Percentiles rank a stretch among this genome's conserved stretches.
Evolutionary conservation across 2,113 vertebrate species (phyloP).

Genomic region (Poeciliopsis prolifica): DNA sequence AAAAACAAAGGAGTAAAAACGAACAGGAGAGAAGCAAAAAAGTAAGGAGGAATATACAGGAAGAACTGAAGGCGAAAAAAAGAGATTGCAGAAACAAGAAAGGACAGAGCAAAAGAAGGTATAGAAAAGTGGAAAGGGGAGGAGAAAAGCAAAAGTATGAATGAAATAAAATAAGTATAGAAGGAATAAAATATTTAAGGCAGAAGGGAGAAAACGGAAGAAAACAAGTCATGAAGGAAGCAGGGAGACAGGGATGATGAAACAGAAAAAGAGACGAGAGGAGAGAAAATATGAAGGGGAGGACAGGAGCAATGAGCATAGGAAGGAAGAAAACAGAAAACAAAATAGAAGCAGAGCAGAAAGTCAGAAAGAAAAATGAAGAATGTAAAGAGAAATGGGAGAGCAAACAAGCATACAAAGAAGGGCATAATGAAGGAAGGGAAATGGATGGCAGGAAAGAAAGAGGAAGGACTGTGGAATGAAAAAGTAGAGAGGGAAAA

Average conservation of each 20-base stretch:
- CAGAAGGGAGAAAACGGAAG: not conserved
- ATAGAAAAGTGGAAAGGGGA: not conserved
- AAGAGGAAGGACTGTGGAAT: too few species aligned
- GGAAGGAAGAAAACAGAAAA: not conserved
- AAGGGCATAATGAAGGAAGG: not conserved
- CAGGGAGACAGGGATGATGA: not conserved
- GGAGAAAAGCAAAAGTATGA: not conserved
- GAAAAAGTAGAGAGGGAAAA: too few species aligned
- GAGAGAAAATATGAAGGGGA: not conserved
- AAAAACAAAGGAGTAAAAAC: not conserved
- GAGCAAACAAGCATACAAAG: not conserved
- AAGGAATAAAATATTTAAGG: not conserved
- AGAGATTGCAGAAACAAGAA: not conserved
- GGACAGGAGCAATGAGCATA: not conserved
- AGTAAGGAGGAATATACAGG: not conserved
- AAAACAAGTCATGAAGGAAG: not conserved
- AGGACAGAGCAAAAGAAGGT: accelerated
- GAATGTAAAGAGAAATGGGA: not conserved
- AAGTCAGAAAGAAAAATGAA: not conserved
- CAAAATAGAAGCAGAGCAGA: not conserved
- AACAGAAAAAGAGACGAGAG: not conserved
- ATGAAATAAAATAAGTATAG: not conserved
- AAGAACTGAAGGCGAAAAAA: not conserved
- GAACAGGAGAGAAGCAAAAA: accelerated
- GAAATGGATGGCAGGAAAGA: too few species aligned